Percentiles rank a stretch among this genome's conserved stretches.
Evolutionary conservation across 1,140 invertebrate genomes (phyloP).

Genomic region (Triops cancriformis): DNA sequence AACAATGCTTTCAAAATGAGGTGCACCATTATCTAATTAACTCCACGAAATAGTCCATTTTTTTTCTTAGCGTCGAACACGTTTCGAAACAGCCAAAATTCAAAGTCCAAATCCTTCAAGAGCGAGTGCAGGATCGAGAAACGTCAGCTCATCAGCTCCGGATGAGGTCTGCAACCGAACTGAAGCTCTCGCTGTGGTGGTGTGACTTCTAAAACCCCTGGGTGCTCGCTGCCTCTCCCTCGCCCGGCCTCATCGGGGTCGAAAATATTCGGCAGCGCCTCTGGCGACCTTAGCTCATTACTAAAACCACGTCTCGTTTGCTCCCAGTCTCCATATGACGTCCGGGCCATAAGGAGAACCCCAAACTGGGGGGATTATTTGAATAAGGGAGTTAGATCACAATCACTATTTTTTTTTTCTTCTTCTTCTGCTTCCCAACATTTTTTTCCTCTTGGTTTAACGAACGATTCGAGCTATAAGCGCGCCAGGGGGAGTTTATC

Average conservation of each 20-base stretch:
- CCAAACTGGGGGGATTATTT: neutral
- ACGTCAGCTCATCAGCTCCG: no score
- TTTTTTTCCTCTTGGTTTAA: neutral
- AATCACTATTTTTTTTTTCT: neutral
- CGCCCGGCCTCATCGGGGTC: no score
- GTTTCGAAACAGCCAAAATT: neutral
- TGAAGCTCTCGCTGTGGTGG: neutral
- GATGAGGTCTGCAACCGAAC: neutral
- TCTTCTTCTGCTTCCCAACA: neutral
- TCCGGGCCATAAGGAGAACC: neutral
- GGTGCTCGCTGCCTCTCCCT: neutral
- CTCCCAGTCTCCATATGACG: conserved; percentile 2
- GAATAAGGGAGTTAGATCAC: neutral
- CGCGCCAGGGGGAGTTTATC: no score
- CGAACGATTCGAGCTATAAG: neutral
- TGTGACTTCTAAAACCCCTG: neutral
- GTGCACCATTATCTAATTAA: neutral
- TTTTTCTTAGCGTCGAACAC: neutral
- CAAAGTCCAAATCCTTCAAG: neutral
- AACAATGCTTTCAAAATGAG: neutral
- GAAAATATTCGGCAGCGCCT: neutral
- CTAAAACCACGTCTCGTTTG: conserved; percentile 4
- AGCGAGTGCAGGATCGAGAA: neutral
- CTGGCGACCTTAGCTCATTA: neutral
- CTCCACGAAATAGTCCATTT: neutral